Evolutionary conservation across 1,140 invertebrate genomes (phyloP).

Genomic region (Chelonus insularis): DNA sequence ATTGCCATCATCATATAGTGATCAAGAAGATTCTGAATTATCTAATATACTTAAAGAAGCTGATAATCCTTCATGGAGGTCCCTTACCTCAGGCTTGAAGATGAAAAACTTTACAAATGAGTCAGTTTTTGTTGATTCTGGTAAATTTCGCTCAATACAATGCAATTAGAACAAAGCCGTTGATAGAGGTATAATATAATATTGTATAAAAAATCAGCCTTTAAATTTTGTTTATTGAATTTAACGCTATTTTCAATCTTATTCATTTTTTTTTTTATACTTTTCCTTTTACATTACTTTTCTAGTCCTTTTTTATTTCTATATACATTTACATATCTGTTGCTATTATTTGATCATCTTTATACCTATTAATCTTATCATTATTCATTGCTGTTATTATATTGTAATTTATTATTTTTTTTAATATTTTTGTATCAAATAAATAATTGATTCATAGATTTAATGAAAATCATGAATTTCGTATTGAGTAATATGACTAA

Average conservation of each 20-base stretch:
- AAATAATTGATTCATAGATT: conserved; percentile 12
- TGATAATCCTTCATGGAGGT: conserved; percentile 53
- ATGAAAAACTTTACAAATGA: conserved; percentile 41
- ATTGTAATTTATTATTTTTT: conserved; percentile 16
- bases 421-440: conserved; percentile 18
- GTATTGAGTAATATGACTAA: too few relatives aligned
- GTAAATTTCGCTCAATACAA: conserved; percentile 63
- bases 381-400: conserved; percentile 2
- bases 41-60: conserved; percentile 24
- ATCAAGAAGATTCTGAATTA: conserved; percentile 62
- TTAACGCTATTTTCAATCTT: too few relatives aligned
- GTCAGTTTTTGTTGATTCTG: conserved; percentile 79
- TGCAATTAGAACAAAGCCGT: conserved; percentile 51
- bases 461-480: too few relatives aligned
- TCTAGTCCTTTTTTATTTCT: too few relatives aligned
- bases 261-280: too few relatives aligned
- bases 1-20: too few relatives aligned
- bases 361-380: conserved; percentile 1
- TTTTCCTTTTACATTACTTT: too few relatives aligned
- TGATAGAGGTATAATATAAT: not conserved
- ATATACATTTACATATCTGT: not conserved
- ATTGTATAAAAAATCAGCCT: not conserved
- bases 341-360: not conserved
- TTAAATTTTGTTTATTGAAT: too few relatives aligned
- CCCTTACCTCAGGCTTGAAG: conserved; percentile 51